Evolutionary conservation across 2,888 invertebrate species (phyloP).

Genomic region (Junonia oenone): DNA sequence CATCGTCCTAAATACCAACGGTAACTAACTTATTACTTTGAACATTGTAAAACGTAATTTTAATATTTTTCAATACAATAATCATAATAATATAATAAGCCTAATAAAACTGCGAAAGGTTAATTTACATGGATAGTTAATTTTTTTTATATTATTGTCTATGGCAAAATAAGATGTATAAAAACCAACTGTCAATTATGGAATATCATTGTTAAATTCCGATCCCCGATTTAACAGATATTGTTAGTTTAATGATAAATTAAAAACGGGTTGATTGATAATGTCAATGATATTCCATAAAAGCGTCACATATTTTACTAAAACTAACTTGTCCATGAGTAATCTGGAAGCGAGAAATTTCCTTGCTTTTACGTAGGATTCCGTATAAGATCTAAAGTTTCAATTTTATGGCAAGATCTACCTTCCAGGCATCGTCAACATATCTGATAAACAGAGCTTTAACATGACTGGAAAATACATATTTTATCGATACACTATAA

Average conservation of each 20-base stretch:
- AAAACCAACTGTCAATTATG: background rate
- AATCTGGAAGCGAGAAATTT: background rate
- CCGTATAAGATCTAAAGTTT: slow-evolving; percentile 7
- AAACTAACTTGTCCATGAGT: background rate
- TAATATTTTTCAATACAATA: slow-evolving; percentile 1
- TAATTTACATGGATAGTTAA: background rate
- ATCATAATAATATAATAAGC: slow-evolving; percentile 1
- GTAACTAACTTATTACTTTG: slow-evolving; percentile 21
- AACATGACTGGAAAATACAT: slow-evolving; percentile 77
- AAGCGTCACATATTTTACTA: background rate
- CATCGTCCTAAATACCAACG: slow-evolving; percentile 20
- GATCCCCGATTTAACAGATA: background rate
- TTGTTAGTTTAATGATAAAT: background rate
- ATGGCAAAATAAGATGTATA: slow-evolving; percentile 1
- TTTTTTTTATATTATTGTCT: background rate
- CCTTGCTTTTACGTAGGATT: background rate
- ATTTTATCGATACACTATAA: slow-evolving; percentile 54
- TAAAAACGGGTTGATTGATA: background rate
- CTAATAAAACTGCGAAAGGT: slow-evolving; percentile 1
- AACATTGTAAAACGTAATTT: slow-evolving; percentile 12
- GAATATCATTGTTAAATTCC: background rate
- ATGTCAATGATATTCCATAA: background rate
- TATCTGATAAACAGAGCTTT: slow-evolving; percentile 6
- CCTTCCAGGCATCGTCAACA: background rate
- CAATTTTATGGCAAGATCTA: slow-evolving; percentile 22